Conservation (phyloP, 1,140 invertebrate genomes). For the Bombus ignitus region DNA sequence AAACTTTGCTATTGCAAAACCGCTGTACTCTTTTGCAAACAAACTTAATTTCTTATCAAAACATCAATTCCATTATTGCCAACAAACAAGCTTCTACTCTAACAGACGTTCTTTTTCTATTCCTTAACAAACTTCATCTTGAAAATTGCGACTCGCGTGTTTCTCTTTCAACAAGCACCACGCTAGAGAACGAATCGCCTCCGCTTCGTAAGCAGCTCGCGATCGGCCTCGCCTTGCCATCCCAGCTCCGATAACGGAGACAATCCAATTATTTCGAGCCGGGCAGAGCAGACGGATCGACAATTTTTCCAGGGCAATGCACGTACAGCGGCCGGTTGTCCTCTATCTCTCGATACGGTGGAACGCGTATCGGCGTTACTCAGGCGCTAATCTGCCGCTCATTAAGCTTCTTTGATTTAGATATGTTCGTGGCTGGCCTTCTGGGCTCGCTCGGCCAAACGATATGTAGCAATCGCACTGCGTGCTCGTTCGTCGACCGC, state of each 20-base stretch:
- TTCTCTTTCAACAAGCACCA: neutral
- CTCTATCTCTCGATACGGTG: conserved; percentile 31
- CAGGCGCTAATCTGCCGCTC: conserved; percentile 62
- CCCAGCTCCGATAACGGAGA: conserved; percentile 8
- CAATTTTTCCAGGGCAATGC: conserved; percentile 25
- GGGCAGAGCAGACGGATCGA: conserved; percentile 9
- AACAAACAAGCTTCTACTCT: neutral
- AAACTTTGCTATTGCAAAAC: neutral
- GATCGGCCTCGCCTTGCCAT: neutral
- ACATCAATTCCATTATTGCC: neutral
- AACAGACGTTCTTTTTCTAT: neutral
- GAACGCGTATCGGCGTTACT: conserved; percentile 48
- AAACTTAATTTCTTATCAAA: neutral
- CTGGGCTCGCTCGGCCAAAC: conserved; percentile 1
- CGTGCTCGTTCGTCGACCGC: neutral
- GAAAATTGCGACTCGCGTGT: neutral
- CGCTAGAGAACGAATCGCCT: neutral
- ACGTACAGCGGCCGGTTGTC: conserved; percentile 8
- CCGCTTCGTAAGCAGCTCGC: too few relatives aligned
- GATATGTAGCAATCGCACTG: conserved; percentile 36
- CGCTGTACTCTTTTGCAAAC: neutral
- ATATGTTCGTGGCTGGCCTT: conserved; percentile 10
- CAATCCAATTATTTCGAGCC: conserved; percentile 59
- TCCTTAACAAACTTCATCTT: neutral
- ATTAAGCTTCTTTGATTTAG: conserved; percentile 61